phyloP scores from a whole-genome alignment of 2,888 invertebrate species.

The Leptopilina myrica region DNA sequence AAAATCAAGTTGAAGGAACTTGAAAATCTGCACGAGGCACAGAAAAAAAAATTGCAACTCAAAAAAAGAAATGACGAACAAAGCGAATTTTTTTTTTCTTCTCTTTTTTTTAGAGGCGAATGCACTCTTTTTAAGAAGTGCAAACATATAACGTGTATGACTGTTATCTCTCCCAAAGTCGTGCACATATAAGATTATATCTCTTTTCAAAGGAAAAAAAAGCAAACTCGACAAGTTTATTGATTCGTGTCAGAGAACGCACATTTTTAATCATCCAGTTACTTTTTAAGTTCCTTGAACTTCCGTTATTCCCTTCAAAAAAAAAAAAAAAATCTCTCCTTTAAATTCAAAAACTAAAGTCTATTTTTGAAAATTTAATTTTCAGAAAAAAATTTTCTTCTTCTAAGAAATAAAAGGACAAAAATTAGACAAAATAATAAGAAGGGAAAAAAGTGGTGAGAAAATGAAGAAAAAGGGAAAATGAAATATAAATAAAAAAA shows the following conservation, averaged over 20 bases:
- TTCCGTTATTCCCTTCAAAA: no score
- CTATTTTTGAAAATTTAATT: not conserved
- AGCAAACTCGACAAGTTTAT: conserved; percentile 18
- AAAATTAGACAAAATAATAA: no score
- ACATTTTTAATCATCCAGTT: conserved; percentile 5
- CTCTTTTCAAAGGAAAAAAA: not conserved
- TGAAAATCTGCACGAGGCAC: not conserved
- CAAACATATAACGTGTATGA: not conserved
- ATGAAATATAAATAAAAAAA: no score
- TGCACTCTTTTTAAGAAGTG: conserved; percentile 32
- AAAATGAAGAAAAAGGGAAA: no score
- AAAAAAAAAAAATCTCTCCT: not conserved
- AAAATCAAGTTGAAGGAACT: conserved; percentile 20
- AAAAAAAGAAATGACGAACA: conserved; percentile 20
- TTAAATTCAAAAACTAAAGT: not conserved
- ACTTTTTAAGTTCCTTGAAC: conserved; percentile 2
- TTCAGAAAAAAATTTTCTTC: no score
- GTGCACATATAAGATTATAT: conserved; percentile 9
- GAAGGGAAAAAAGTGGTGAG: no score
- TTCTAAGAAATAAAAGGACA: no score
- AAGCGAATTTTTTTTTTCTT: not conserved
- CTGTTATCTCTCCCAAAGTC: conserved; percentile 29
- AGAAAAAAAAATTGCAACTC: conserved; percentile 4
- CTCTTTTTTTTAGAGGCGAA: conserved; percentile 6
- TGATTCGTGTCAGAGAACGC: conserved; percentile 2